Base-by-base conservation (phyloP, 2,888 invertebrate species). In the Sarcophaga carnaria region DNA sequence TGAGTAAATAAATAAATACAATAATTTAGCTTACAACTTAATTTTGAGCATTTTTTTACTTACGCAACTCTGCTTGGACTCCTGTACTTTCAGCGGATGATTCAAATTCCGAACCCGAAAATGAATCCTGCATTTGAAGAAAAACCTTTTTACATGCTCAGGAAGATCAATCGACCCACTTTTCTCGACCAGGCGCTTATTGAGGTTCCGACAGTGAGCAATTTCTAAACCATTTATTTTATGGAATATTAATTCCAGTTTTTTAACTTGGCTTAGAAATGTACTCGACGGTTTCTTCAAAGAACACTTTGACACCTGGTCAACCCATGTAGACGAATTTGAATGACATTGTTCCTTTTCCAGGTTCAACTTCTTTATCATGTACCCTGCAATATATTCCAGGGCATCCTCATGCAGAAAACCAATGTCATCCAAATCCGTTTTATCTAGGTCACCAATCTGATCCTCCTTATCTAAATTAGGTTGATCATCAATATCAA, bases 101-200 rank as follows among this genome's bases (percentile, higher is more conserved):
- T 70, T 78, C 17, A 78, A 49, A 20, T 70, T 6, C 1, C 37
- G 27, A 1, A 77, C 20, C 5, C 67, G 60, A 25, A 77, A 69
- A 47, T 77, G 22, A n/a, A 77, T 77, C 22, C 77, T 10, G 59
- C 66, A 76, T 14, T 67, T 76, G 20, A 27, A 67, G n/a, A 76
- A 76, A 2, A 76, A 45, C 1, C 14, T 4, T 67, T 67, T 59
- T 12, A 66, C 20, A 5, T 54, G 66, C 4, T 69, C 6, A 8
- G 69, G 25, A 11, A 78, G 14, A 5, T 69, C 60, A 10, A 74
- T 12, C 2, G 5, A 12, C 22, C 17, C 20, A 17, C 63, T 69
- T 6, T 59, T 5, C 10, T 67, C 47, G 1, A 69, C 6, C 8
- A 69, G 11, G 2, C 20, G n/a, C 5, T 17, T 4, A 4, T 54